Evolutionary conservation across 2,888 invertebrate genomes (phyloP).

Genomic region (Melikaiella ostensackeni): DNA sequence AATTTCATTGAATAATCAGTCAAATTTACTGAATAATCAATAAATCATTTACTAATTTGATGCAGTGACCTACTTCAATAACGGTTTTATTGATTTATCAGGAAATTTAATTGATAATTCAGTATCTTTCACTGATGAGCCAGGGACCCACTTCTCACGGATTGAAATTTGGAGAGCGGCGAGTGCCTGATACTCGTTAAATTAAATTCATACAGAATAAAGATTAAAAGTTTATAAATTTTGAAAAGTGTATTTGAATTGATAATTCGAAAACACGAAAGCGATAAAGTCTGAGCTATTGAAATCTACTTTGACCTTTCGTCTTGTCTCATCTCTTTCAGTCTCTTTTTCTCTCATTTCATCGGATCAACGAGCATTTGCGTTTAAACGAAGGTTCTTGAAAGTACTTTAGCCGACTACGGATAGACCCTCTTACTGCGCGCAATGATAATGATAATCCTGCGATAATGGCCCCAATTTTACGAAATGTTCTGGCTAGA

Average conservation of each 20-base stretch:
- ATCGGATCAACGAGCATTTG: slow-evolving; percentile 41
- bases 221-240: neutral
- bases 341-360: slow-evolving; percentile 21
- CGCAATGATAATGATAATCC: slow-evolving; percentile 61
- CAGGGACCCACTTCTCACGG: too few relatives aligned
- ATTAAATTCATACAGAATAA: too few relatives aligned
- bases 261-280: neutral
- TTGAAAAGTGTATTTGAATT: neutral
- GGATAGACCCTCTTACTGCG: slow-evolving; percentile 55
- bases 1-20: too few relatives aligned
- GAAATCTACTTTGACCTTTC: neutral
- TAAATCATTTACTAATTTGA: too few relatives aligned
- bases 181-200: neutral
- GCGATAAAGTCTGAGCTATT: neutral
- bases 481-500: slow-evolving; percentile 53
- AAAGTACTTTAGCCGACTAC: slow-evolving; percentile 49
- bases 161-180: too few relatives aligned
- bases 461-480: slow-evolving; percentile 59
- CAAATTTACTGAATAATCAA: too few relatives aligned
- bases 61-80: too few relatives aligned
- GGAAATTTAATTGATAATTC: too few relatives aligned
- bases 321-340: neutral
- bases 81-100: too few relatives aligned
- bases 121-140: too few relatives aligned
- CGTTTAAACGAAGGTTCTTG: slow-evolving; percentile 49